Base-by-base conservation (phyloP, 2,888 invertebrate species). In the Chrysomela aeneicollis region DNA sequence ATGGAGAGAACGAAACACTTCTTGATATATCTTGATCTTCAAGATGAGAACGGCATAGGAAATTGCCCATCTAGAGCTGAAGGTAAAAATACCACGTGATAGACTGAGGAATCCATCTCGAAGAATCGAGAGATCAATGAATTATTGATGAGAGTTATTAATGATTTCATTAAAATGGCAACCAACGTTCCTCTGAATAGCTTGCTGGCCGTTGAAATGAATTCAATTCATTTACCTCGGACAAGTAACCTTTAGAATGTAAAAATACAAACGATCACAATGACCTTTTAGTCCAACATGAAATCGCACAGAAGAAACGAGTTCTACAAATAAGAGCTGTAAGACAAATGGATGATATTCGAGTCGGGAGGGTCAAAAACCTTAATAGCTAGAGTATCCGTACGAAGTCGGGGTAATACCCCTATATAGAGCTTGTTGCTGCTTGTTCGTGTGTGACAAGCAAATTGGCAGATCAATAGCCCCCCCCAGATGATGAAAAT, bases 241-340 rank as follows among this genome's bases (percentile, higher is more conserved):
- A 77, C 79, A 78, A 80, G 79, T 79, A 77, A 80, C 81, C 80
- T 81, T 81, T 79, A 78, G 76, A 77, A 77, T 71, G 68, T 77
- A 79, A 80, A 80, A 80, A 77, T 76, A 53, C 68, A 77, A 78
- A 77, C 73, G 78, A 77, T 77, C 74, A 77, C 77, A 77, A 77
- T 73, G 77, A 79, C 77, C 78, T 79, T 77, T 78, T 73, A 73
- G 73, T 71, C 69, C 71, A 73, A 66, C 71, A 73, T 69, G 1
- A 71, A 71, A 73, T 73, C 72, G 75, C 71, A 74, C 73, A 69
- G 70, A 74, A 74, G 75, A 73, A 77, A 76, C 77, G 68, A 73
- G 76, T 76, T 77, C 71, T 74, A 68, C 66, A 67, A 71, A 69
- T 69, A 67, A 69, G 67, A 69, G 58, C 59, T 54, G 67, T 67